Evolutionary conservation across 1,140 invertebrate species (phyloP), one percentile per base, ranked within the genome.

Genomic region (Andricus grossulariae): DNA sequence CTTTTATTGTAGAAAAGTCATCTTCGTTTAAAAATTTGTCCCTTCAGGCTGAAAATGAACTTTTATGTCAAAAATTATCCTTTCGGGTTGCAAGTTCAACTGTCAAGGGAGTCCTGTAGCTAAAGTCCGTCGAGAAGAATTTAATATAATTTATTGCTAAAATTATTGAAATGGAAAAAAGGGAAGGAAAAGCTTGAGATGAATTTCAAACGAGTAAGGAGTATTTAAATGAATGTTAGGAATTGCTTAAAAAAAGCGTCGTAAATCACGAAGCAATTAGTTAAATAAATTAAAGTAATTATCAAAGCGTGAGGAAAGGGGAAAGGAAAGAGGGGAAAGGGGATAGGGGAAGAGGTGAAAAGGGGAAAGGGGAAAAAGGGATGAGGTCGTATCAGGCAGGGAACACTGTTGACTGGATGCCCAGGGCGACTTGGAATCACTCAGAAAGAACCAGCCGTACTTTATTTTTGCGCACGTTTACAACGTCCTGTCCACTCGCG

Each of bases 401-500:
- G 82, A 81, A 83, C 79, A 82, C 81, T 80, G 73, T 80, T 81
- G 80, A 83, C 25, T 32, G 25, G 2, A 71, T 50, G 86, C 90
- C 89, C 75, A 85, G 76, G 84, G 90, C 87, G 89, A 91, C 89
- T 86, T 85, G 84, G 83, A 90, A 90, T 90, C 88, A 90, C 90
- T 90, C 88, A 90, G 86, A 32, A 32, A 32, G 85, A 85, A 87
- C 84, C 82, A 83, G 83, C 87, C 84, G 86, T 91, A 88, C 86
- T 90, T 90, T 89, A 90, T 90, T 91, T 91, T 90, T 90, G 85
- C 86, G 74, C 82, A 84, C 87, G 86, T 90, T 90, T 88, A 88
- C 89, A 90, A 89, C 88, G 88, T 90, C 85, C 86, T 88, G 88
- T 90, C 88, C 88, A 90, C 88, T 90, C 90, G 89, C 87, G 87